Percentiles rank a stretch among this genome's conserved stretches.
Conservation (phyloP, 2,888 invertebrate species). For the Himalopsyche tibetana region DNA sequence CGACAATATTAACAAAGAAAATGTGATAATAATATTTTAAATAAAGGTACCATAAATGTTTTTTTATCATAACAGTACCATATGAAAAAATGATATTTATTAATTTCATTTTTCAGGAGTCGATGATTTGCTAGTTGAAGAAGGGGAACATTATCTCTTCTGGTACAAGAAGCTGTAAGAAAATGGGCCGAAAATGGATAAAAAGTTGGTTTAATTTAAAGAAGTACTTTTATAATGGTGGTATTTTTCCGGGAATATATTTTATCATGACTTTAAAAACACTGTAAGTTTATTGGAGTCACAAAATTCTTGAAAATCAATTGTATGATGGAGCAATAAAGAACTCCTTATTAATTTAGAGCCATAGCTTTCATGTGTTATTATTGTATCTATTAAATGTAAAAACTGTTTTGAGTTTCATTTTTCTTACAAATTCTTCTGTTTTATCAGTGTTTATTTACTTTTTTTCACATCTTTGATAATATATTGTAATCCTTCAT, state of each 20-base stretch:
- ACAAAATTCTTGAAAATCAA: neutral
- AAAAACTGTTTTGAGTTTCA: no score
- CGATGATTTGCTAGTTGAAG: conserved; percentile 90
- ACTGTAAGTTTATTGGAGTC: conserved; percentile 11
- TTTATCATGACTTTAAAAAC: neutral
- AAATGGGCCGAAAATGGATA: neutral
- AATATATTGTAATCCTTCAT: no score
- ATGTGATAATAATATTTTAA: no score
- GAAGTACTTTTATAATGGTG: conserved; percentile 23
- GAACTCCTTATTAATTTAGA: no score
- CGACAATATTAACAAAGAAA: no score
- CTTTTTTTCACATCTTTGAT: no score
- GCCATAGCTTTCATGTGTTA: no score
- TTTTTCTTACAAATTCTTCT: no score
- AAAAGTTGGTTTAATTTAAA: conserved; percentile 38
- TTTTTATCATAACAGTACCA: no score
- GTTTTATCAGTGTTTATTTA: no score
- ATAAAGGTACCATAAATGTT: neutral
- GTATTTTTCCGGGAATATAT: neutral
- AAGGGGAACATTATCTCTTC: conserved; percentile 92
- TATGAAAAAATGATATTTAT: neutral
- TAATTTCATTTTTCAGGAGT: conserved; percentile 81
- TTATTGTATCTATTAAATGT: no score
- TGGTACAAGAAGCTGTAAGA: conserved; percentile 94
- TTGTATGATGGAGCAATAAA: no score